Base-by-base conservation (phyloP, 23 tunicate genomes). In the Phallusia fumigata region DNA sequence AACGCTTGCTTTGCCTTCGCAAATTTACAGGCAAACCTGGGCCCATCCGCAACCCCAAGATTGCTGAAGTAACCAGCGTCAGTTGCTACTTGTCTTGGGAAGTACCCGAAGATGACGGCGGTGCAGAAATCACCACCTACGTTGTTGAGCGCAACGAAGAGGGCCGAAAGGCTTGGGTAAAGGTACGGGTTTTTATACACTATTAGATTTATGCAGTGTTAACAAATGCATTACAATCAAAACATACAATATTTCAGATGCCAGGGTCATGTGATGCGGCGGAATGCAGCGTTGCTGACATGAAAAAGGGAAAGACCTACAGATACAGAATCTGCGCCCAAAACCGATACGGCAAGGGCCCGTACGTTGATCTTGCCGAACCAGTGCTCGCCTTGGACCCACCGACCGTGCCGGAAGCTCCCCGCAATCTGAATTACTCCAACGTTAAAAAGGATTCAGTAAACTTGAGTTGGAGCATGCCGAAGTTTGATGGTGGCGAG, bases 61-160 rank as follows among this genome's bases (percentile, higher is more conserved):
- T 80, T 32, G 87, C 81, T 0, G 98, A 94, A 53, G 74, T 94
- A 65, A 86, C 98, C 52, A 76, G 87, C 44, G 52, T 90, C 31
- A 65, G 83, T 36, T 94, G 98, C 76, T 86, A 94, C 76, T 36
- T 94, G 65, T 79, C 90, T 0, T 96, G 99, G 99, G 92, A 87
- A 40, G 77, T 65, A 0, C 99, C 99, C 12, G 85, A 53, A 24
- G 90, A 85, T 49, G 87, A 96, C 49, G 99, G 96, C 35, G 96
- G 99, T 19, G 73, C 93, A 0, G 92, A 91, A 74, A 96, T 96
- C 50, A 83, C 33, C 32, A 77, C 86, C 11, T 96, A 91, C 78
- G 22, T 83, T 26, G 93, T 96, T 73, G 99, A 96, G 65, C 79
- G 90, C 50, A 86, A 86, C 32, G 98, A 89, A 76, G 88, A 88